Conservation (phyloP, 2,113 vertebrate species). For the Oenanthe oenanthe region DNA sequence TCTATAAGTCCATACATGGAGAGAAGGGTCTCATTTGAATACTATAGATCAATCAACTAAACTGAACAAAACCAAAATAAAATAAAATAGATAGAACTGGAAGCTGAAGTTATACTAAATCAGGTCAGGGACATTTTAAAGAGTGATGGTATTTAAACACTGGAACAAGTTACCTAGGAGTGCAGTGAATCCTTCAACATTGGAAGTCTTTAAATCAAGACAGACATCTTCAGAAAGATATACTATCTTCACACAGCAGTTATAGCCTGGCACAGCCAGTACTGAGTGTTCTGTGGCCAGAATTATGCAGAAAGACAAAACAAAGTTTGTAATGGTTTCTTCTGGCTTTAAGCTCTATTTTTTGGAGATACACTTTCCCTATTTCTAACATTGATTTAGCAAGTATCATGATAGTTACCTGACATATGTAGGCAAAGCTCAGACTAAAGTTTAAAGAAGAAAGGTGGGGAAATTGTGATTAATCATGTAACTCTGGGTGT, state of each 20-base stretch:
- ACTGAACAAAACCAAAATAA: not conserved
- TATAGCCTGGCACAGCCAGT: not conserved
- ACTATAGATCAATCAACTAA: not conserved
- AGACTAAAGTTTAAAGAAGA: not conserved
- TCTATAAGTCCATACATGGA: not conserved
- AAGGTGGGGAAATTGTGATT: not conserved
- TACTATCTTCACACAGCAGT: not conserved
- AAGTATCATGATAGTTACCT: not conserved
- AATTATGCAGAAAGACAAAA: not conserved
- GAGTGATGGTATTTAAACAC: conserved; percentile 1
- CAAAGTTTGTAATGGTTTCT: not conserved
- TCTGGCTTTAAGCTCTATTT: not conserved
- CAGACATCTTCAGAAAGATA: conserved; percentile 9
- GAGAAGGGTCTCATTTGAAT: not conserved
- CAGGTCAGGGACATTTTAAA: not conserved
- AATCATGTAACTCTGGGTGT: not conserved
- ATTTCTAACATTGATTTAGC: not conserved
- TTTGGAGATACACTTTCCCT: not conserved
- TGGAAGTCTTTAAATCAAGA: conserved; percentile 50
- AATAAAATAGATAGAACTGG: not conserved
- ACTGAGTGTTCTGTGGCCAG: not conserved
- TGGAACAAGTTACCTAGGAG: not conserved
- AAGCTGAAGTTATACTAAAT: not conserved
- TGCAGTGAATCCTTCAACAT: conserved; percentile 20
- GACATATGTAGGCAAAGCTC: not conserved